phyloP scores from a whole-genome alignment of 1,140 invertebrate species.

The Lordiphosa clarofinis region DNA sequence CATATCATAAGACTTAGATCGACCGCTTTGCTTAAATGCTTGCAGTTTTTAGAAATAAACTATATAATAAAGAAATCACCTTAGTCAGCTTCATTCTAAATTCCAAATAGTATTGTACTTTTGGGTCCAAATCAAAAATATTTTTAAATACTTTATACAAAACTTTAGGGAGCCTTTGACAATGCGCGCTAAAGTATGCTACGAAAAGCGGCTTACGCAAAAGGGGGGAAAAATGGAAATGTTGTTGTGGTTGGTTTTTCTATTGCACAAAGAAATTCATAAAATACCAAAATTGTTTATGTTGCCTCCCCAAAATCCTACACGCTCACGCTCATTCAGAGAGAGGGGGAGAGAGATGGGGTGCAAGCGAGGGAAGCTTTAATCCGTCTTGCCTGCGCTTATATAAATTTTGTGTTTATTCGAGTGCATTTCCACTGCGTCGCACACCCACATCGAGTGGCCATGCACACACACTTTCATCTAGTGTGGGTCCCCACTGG shows the following conservation, averaged over 20 bases:
- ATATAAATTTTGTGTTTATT: slow-evolving; percentile 78
- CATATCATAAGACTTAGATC: no score
- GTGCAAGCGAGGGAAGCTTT: slow-evolving; percentile 11
- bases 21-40: no score
- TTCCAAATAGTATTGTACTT: background rate
- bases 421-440: slow-evolving; percentile 73
- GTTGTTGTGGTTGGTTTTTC: slow-evolving; percentile 27
- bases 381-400: slow-evolving; percentile 61
- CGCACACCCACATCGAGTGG: slow-evolving; percentile 63
- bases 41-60: no score
- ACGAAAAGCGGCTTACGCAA: slow-evolving; percentile 52
- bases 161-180: slow-evolving; percentile 29
- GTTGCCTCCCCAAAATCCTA: slow-evolving; percentile 36
- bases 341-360: background rate
- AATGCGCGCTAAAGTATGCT: slow-evolving; percentile 58
- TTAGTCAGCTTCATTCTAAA: no score
- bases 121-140: background rate
- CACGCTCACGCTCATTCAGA: no score
- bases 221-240: slow-evolving; percentile 47
- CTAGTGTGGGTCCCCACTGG: slow-evolving; percentile 27
- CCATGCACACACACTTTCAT: slow-evolving; percentile 18
- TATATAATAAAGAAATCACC: no score
- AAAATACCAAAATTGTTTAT: slow-evolving; percentile 69
- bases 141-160: background rate
- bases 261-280: slow-evolving; percentile 53